Evolutionary conservation across 2,888 invertebrate genomes (phyloP), one percentile per base, ranked within the genome.

Genomic region (Scotopteryx bipunctaria): DNA sequence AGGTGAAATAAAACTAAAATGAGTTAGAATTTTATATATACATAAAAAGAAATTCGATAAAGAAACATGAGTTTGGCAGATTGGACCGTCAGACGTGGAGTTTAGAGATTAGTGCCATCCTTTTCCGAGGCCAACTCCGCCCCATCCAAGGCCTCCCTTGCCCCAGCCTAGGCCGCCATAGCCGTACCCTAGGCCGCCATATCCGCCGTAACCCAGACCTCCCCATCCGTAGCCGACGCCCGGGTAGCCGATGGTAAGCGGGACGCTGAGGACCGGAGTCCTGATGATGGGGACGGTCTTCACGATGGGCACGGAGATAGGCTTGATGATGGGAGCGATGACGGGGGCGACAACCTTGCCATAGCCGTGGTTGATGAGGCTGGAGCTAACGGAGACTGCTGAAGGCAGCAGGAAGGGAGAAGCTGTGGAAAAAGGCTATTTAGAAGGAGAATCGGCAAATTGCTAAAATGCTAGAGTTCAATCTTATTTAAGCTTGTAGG

Each of bases 281-380:
- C 57, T 53, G 32, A 69, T 43, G 25, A 71, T 53, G 11, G 68
- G 49, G n/a, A 59, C 49, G 23, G 59, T 42, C n/a, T 27, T 40
- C n/a, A 40, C 5, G n/a, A 62, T 55, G 3, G 55, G 50, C 13
- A 59, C 47, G 25, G 58, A n/a, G n/a, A n/a, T n/a, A n/a, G n/a
- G 32, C 9, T 9, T 45, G 19, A 45, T 4, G 11, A 64, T 37
- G n/a, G 60, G 58, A 13, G 55, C 59, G 38, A 72, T 63, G 50
- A 80, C 61, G 5, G 76, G 73, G 5, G 73, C 64, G 19, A 71
- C 59, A 5, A 70, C 63, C 25, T 72, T 67, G 25, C 80, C 78
- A 47, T 74, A 47, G 19, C 83, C 83, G 55, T 83, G 84, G 74
- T 83, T 79, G 59, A 85, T 57, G 48, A 76, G 42, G 65, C 70